phyloP scores from a whole-genome alignment of 2,113 vertebrate species.

The Numenius arquata region DNA sequence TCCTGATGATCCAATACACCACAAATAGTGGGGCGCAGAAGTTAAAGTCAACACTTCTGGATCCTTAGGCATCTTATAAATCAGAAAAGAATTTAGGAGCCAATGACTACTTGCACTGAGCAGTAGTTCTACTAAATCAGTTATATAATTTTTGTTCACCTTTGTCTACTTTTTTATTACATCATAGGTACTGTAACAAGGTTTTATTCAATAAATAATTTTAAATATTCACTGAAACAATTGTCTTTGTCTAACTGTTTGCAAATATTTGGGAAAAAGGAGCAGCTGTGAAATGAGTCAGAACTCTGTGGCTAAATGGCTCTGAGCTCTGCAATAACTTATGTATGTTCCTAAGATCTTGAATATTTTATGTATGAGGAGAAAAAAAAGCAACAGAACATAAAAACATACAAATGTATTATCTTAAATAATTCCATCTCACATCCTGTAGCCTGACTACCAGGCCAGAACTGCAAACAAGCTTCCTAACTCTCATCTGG shows the following conservation, averaged over 20 bases:
- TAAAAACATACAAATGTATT: not conserved
- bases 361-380: not conserved
- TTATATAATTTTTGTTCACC: not conserved
- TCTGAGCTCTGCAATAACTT: not conserved
- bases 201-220: not conserved
- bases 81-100: not conserved
- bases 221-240: not conserved
- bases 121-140: not conserved
- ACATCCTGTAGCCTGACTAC: not conserved
- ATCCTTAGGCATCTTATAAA: not conserved
- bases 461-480: not conserved
- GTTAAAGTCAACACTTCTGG: not conserved
- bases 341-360: not conserved
- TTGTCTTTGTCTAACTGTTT: not conserved
- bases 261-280: not conserved
- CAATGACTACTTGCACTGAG: not conserved
- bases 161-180: not conserved
- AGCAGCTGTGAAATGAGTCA: not conserved
- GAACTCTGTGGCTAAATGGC: not conserved
- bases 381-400: not conserved
- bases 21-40: not conserved
- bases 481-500: not conserved
- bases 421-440: not conserved
- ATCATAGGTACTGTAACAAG: not conserved
- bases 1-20: not conserved